Evolutionary conservation across 2,797 vertebrate genomes (phyloP).

Genomic region (Hozukius guyotensis): DNA sequence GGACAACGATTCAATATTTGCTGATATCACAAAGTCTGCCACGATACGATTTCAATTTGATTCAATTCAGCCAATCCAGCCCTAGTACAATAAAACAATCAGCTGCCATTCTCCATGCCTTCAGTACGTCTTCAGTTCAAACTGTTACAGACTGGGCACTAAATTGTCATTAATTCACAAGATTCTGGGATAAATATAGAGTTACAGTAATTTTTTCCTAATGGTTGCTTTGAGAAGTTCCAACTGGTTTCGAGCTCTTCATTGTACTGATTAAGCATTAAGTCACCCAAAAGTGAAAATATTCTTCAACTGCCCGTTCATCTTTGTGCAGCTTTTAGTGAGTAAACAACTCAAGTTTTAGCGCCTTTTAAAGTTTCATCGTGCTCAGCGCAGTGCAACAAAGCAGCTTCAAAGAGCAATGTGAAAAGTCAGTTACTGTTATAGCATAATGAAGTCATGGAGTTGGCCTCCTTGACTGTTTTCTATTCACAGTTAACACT

Average conservation of each 20-base stretch:
- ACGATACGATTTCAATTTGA: too few species aligned
- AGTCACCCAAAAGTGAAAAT: background rate
- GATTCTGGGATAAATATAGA: background rate
- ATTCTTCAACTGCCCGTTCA: background rate
- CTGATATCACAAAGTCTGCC: too few species aligned
- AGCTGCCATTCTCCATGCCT: background rate
- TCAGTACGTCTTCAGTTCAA: background rate
- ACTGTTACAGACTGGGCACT: background rate
- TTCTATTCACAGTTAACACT: background rate
- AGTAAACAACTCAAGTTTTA: background rate
- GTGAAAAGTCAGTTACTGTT: background rate
- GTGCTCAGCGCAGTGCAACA: background rate
- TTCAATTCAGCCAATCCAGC: too few species aligned
- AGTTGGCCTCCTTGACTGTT: background rate
- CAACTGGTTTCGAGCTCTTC: background rate
- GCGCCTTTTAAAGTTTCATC: background rate
- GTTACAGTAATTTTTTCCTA: background rate
- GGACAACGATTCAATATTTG: too few species aligned
- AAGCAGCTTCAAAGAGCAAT: background rate
- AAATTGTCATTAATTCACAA: background rate
- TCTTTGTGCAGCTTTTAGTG: background rate
- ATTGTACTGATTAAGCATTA: background rate
- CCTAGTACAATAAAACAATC: background rate
- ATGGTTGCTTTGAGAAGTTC: background rate
- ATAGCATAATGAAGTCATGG: background rate